Percentiles rank a stretch among this genome's conserved stretches.
phyloP scores from a whole-genome alignment of 2,797 vertebrate species.

The Catharus ustulatus region DNA sequence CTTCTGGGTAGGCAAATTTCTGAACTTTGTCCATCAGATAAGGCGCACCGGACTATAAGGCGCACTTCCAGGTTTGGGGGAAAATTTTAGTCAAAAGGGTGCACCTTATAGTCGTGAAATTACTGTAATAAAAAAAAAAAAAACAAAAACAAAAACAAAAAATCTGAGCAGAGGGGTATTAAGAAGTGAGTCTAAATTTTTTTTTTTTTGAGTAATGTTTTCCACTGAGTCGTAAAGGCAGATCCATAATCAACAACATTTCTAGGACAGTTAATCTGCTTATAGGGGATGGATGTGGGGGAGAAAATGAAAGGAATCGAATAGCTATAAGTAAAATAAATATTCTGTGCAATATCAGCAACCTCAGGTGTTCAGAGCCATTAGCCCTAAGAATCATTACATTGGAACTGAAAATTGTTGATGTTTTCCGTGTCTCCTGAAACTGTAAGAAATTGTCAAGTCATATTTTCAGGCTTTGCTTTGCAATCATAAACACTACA shows the following conservation, averaged over 20 bases:
- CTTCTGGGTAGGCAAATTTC: too few species aligned
- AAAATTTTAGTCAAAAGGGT: too few species aligned
- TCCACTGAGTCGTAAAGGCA: neutral
- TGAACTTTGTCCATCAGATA: too few species aligned
- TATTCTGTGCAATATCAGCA: neutral
- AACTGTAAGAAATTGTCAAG: neutral
- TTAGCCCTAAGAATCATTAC: neutral
- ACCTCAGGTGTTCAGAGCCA: neutral
- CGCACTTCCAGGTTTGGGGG: too few species aligned
- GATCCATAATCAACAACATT: neutral
- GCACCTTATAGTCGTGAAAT: too few species aligned
- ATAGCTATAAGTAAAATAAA: neutral
- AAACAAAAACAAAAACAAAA: neutral
- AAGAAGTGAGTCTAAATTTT: neutral
- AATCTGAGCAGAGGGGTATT: neutral
- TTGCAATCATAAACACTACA: neutral
- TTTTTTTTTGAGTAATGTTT: neutral
- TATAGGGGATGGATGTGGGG: accelerated
- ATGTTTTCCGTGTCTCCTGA: neutral
- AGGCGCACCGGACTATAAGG: too few species aligned
- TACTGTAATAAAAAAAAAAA: neutral
- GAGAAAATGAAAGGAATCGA: neutral
- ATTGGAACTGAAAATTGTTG: neutral
- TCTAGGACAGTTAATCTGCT: neutral
- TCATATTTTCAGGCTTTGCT: neutral